phyloP scores from a whole-genome alignment of 35 echinoderm and acorn worm species.

The Heliocidaris tuberculata region DNA sequence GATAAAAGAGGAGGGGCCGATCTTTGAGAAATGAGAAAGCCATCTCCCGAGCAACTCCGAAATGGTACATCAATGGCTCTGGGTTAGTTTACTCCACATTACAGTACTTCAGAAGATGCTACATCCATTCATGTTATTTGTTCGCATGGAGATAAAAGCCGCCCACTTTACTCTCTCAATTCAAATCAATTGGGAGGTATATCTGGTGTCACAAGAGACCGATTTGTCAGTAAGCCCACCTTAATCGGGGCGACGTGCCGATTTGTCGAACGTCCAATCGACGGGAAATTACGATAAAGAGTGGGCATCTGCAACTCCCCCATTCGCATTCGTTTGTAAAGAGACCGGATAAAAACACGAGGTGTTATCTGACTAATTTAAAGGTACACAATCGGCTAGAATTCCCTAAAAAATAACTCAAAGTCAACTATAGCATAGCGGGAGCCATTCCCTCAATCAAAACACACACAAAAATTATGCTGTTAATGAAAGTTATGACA shows the following conservation, averaged over 20 bases:
- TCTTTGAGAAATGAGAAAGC: not conserved
- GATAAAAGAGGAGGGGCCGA: not conserved
- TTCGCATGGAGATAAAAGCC: not conserved
- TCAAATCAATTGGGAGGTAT: not conserved
- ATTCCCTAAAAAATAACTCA: too few relatives aligned
- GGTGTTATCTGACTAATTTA: not conserved
- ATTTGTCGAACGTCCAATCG: not conserved
- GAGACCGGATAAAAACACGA: not conserved
- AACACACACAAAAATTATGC: too few relatives aligned
- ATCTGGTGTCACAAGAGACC: conserved; percentile 3
- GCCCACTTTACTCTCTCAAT: not conserved
- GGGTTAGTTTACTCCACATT: not conserved
- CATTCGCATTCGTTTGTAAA: not conserved
- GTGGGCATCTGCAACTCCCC: not conserved
- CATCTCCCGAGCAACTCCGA: not conserved
- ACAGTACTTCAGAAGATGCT: not conserved
- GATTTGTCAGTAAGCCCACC: conserved; percentile 28
- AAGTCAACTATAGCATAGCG: too few relatives aligned
- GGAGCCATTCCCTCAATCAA: too few relatives aligned
- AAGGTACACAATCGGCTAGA: not conserved
- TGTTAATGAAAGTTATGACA: too few relatives aligned
- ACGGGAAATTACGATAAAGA: not conserved
- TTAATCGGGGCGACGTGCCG: conserved; percentile 34
- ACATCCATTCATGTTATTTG: not conserved
- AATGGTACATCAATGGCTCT: not conserved